phyloP scores from a whole-genome alignment of 2,113 vertebrate genomes.

The Podiceps cristatus region DNA sequence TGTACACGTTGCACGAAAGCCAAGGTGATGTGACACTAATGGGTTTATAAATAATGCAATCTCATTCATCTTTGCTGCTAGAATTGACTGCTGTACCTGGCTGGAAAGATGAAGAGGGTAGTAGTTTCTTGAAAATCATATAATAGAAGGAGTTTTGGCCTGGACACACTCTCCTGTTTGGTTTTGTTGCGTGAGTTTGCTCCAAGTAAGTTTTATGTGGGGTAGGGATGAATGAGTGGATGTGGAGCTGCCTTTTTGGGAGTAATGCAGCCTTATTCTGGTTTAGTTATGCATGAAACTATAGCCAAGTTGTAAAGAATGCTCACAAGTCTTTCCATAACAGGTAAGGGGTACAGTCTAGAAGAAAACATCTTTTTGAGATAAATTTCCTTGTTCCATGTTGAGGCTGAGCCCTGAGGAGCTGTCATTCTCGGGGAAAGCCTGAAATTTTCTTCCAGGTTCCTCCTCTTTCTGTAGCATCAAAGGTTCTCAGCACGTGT shows the following conservation, averaged over 20 bases:
- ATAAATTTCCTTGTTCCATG: neutral
- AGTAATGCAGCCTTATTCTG: neutral
- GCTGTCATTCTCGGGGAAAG: neutral
- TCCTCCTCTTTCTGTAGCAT: neutral
- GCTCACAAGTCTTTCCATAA: neutral
- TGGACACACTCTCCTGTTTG: neutral
- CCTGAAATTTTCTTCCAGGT: neutral
- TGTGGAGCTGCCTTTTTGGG: neutral
- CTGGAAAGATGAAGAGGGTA: neutral
- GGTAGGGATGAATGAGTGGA: neutral
- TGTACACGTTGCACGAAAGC: neutral
- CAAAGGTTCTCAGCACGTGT: neutral
- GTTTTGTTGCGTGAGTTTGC: neutral
- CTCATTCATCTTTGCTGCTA: neutral
- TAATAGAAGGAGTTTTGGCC: neutral
- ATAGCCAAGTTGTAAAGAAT: neutral
- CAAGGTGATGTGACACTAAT: neutral
- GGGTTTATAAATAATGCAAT: neutral
- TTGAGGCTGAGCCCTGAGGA: neutral
- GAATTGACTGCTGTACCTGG: neutral
- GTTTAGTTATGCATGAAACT: neutral
- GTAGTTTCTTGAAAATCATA: neutral
- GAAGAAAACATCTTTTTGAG: neutral
- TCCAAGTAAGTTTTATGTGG: neutral
- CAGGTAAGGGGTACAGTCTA: neutral